Conservation (phyloP, 2,113 vertebrate species). For the Desmodus rotundus region DNA sequence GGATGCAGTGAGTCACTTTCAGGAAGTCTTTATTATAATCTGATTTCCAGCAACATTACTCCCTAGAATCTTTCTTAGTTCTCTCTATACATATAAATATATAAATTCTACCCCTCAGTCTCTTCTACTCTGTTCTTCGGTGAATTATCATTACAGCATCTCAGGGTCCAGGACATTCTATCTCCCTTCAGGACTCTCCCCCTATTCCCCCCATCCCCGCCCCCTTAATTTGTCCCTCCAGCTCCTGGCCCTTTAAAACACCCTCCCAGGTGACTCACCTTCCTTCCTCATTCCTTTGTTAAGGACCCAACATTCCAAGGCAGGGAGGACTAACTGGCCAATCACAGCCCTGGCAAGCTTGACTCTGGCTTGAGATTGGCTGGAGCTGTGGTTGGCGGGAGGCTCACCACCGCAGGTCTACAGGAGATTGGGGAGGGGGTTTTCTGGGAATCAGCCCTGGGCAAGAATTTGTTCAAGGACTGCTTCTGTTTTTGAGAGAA, state of each 20-base stretch:
- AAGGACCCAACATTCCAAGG: slow-evolving; percentile 69
- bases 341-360: slow-evolving; percentile 42
- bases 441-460: background rate
- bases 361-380: slow-evolving; percentile 57
- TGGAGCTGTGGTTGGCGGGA: slow-evolving; percentile 55
- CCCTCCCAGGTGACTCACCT: slow-evolving; percentile 72
- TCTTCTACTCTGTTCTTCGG: background rate
- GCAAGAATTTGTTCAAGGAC: background rate
- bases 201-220: background rate
- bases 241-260: slow-evolving; percentile 65
- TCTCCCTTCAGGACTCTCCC: background rate
- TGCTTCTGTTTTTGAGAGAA: slow-evolving; percentile 6
- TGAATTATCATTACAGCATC: background rate
- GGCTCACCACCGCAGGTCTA: background rate
- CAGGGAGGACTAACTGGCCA: slow-evolving; percentile 49
- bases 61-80: background rate
- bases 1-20: slow-evolving; percentile 22
- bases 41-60: background rate
- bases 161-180: background rate
- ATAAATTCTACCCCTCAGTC: background rate
- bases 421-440: slow-evolving; percentile 27
- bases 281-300: slow-evolving; percentile 76
- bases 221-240: background rate
- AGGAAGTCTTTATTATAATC: slow-evolving; percentile 5
- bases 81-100: background rate